Conservation (phyloP, 2,888 invertebrate genomes). For the Eulithis testata region DNA sequence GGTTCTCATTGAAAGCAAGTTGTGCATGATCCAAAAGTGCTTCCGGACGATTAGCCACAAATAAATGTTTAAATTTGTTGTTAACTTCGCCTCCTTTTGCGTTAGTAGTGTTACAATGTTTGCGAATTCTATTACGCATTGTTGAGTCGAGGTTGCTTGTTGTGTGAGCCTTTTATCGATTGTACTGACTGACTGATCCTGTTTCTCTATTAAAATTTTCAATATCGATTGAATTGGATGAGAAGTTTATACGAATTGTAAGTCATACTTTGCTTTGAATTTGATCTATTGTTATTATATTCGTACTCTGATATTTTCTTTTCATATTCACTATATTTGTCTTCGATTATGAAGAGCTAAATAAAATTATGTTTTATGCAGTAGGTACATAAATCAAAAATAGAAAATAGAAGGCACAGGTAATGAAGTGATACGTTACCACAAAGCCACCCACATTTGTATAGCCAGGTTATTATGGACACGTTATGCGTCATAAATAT, state of each 20-base stretch:
- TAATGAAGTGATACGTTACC: conserved; percentile 80
- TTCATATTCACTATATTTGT: background rate
- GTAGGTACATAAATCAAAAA: conserved; percentile 9
- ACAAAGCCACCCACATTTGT: conserved; percentile 82
- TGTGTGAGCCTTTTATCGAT: conserved; percentile 69
- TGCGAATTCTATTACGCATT: conserved; percentile 83
- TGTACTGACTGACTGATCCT: conserved; percentile 70
- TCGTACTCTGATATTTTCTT: background rate
- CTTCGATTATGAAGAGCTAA: background rate
- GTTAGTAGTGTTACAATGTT: conserved; percentile 83
- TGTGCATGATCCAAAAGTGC: conserved; percentile 76
- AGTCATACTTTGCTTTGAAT: conserved; percentile 5
- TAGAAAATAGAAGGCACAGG: conserved; percentile 49
- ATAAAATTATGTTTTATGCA: background rate
- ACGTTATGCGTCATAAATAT: conserved; percentile 84
- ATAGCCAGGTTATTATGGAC: conserved; percentile 78
- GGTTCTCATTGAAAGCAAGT: conserved; percentile 65
- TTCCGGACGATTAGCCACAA: conserved; percentile 80
- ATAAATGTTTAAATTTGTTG: conserved; percentile 82
- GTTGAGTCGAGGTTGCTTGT: conserved; percentile 67
- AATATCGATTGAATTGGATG: conserved; percentile 24
- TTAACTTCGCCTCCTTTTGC: conserved; percentile 82
- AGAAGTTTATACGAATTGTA: conserved; percentile 16
- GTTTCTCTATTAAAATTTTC: conserved; percentile 52
- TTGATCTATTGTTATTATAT: background rate